phyloP scores from a whole-genome alignment of 2,797 vertebrate genomes.

The Toxotes lorentzi region DNA sequence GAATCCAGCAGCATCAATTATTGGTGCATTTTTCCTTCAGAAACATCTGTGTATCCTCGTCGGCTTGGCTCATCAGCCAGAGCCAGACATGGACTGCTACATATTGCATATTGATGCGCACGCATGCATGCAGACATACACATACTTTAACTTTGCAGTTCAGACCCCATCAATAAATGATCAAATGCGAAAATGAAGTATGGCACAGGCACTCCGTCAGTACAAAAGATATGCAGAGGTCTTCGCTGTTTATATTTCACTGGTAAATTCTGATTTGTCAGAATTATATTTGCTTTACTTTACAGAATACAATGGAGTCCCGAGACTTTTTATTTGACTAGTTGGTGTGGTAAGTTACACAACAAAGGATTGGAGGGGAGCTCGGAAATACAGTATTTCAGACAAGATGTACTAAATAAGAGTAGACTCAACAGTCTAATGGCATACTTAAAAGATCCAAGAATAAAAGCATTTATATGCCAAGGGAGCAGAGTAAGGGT shows the following conservation, averaged over 20 bases:
- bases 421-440: constrained; percentile 13
- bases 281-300: constrained; percentile 10
- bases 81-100: constrained; percentile 26
- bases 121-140: neutral
- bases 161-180: constrained; percentile 52
- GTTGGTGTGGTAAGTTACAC: neutral
- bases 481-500: neutral
- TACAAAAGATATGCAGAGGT: constrained; percentile 20
- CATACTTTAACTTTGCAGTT: constrained; percentile 25
- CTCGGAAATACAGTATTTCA: constrained; percentile 7
- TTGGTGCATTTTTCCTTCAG: constrained; percentile 57
- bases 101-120: constrained; percentile 49
- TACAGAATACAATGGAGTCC: neutral
- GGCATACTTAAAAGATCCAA: constrained; percentile 31
- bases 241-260: constrained; percentile 32
- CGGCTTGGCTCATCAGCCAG: constrained; percentile 35
- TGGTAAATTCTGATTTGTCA: constrained; percentile 11
- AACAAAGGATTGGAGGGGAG: constrained; percentile 14
- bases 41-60: constrained; percentile 63
- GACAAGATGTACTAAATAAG: constrained; percentile 10
- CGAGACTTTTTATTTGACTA: neutral
- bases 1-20: constrained; percentile 73
- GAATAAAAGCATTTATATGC: constrained; percentile 19
- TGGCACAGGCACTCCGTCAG: neutral
- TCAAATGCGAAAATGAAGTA: constrained; percentile 44